A percentile compares a stretch with the other conserved stretches of the same genome.
Conservation (phyloP, 2,888 invertebrate species). For the Parnassius orleans region DNA sequence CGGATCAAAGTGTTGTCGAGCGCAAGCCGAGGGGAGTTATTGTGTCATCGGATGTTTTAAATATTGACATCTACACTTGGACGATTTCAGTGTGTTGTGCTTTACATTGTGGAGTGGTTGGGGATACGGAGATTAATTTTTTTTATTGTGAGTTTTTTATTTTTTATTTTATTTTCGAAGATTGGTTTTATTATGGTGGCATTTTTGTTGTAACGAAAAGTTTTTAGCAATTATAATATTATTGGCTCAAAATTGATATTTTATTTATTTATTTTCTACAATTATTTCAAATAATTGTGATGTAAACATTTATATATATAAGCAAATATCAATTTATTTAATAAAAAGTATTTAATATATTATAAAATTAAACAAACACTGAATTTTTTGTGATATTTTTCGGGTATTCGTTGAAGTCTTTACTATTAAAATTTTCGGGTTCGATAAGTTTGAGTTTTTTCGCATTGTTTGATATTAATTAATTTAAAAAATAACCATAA, state of each 20-base stretch:
- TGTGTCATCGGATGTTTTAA: constrained; percentile 24
- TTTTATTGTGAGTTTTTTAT: constrained; percentile 25
- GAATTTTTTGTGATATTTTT: constrained; percentile 3
- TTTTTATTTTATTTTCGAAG: constrained; percentile 3
- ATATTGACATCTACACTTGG: constrained; percentile 22
- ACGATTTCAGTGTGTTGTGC: constrained; percentile 28
- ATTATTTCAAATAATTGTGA: no score
- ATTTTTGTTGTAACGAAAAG: no score
- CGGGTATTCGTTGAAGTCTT: constrained; percentile 24
- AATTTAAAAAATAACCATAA: no score
- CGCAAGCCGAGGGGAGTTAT: constrained; percentile 13
- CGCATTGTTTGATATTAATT: no score
- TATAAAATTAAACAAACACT: not conserved
- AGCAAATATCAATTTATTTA: not conserved
- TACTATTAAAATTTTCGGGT: constrained; percentile 1
- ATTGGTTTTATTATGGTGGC: not conserved
- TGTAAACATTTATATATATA: no score
- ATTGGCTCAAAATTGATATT: no score
- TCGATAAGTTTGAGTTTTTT: not conserved
- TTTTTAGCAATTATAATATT: no score
- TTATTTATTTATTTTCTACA: no score
- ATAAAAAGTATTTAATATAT: not conserved
- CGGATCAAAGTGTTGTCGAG: constrained; percentile 10
- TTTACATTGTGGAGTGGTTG: constrained; percentile 26
- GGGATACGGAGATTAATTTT: constrained; percentile 18